Percentiles rank a stretch among this genome's conserved stretches.
Evolutionary conservation across 2,113 vertebrate species (phyloP).

Genomic region (Laterallus jamaicensis): DNA sequence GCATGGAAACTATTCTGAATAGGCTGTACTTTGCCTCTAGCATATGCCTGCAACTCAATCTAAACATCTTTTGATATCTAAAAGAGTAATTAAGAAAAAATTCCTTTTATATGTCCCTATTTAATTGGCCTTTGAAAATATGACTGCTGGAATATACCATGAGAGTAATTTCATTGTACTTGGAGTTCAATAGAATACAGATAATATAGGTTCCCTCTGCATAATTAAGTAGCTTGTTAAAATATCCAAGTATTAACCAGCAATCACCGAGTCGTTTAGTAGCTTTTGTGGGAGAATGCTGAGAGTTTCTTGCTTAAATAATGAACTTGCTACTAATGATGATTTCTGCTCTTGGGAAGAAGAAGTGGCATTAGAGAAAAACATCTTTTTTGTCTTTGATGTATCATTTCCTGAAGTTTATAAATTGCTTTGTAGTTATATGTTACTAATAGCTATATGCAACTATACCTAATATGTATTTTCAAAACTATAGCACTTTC

Average conservation of each 20-base stretch:
- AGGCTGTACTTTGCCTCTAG: slow-evolving; percentile 4
- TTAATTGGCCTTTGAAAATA: slow-evolving; percentile 9
- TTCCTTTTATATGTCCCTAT: neutral
- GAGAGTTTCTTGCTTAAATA: neutral
- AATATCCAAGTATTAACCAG: neutral
- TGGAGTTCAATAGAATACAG: neutral
- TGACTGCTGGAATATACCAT: neutral
- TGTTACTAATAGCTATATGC: too few species aligned
- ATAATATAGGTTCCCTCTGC: neutral
- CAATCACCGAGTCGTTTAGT: neutral
- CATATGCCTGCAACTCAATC: neutral
- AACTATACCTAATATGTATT: too few species aligned
- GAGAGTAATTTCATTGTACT: neutral
- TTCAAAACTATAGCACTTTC: neutral
- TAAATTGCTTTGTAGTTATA: neutral
- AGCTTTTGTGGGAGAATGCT: neutral
- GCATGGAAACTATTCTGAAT: neutral
- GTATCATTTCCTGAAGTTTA: neutral
- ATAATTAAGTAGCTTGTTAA: neutral
- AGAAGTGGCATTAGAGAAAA: neutral
- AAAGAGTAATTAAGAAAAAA: slow-evolving; percentile 1
- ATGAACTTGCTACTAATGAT: neutral
- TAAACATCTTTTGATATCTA: slow-evolving; percentile 36
- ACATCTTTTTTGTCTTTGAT: neutral
- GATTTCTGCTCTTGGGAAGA: neutral